Base-by-base conservation (phyloP, 2,797 vertebrate species). In the Gouania willdenowi region DNA sequence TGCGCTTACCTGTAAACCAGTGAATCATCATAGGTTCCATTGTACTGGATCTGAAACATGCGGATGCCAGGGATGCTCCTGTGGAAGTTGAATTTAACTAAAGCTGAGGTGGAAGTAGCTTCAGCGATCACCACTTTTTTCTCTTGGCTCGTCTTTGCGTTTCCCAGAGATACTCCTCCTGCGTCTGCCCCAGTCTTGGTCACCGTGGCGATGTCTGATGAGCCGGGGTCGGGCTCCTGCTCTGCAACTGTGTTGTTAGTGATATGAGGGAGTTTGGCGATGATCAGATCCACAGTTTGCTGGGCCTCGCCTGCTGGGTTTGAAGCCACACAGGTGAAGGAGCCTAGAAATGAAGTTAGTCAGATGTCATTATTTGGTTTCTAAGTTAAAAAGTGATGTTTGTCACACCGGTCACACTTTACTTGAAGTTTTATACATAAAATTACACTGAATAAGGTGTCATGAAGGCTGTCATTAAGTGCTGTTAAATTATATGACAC, bases 41-140 rank as follows among this genome's bases (percentile, higher is more conserved):
- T 99, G 66, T 99, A 99, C 43, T 99, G 97, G 68, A 99, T 98
- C 66, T 99, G 97, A 72, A 98, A 99, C 97, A 99, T 99, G 55
- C 97, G 92, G 64, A 98, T 99, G 41, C 97, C 97, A 0, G 97
- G 97, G 45, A 99, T 98, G 67, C 92, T 97, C 81, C 94, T 91
- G 82, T 98, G 97, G 81, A 99, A 97, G 83, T 95, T 95, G 66
- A 99, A 99, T 75, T 92, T 97, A 60, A 99, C 90, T 56, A 99
- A 77, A 8, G 88, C 95, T 0, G 95, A 94, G 8, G 94, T 96
- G 0, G 95, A 93, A 0, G 94, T 96, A 23, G 94, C 91, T 76
- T 99, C 97, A 0, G 93, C 92, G 1, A 93, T 87, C 0, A 96
- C 90, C 27, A 99, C 95, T 57, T 93, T 94, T 85, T 95, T 98